Evolutionary conservation across 1,140 invertebrate species (phyloP).

Genomic region (Helicoverpa armigera): DNA sequence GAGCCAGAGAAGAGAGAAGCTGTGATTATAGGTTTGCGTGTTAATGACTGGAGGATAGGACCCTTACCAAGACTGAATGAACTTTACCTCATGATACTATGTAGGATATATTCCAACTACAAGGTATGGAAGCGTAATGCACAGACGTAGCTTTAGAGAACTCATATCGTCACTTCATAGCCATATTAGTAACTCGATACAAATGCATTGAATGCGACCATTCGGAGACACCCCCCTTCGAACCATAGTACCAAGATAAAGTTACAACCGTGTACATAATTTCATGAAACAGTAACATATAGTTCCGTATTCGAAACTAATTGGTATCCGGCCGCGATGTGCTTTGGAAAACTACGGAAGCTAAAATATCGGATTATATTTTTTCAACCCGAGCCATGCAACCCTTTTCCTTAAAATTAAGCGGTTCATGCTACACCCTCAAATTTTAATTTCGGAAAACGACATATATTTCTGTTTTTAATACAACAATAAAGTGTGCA

Average conservation of each 20-base stretch:
- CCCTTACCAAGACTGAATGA: slow-evolving; percentile 48
- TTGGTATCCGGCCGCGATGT: slow-evolving; percentile 70
- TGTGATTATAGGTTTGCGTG: slow-evolving; percentile 62
- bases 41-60: slow-evolving; percentile 74
- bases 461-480: slow-evolving; percentile 25
- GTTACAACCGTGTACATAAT: slow-evolving; percentile 53
- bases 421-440: slow-evolving; percentile 67
- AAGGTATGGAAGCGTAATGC: slow-evolving; percentile 24
- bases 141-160: slow-evolving; percentile 5
- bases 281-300: slow-evolving; percentile 55
- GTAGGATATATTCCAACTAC: slow-evolving; percentile 5
- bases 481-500: slow-evolving; percentile 60
- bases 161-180: slow-evolving; percentile 30
- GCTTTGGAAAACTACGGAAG: slow-evolving; percentile 74
- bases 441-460: slow-evolving; percentile 47
- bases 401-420: slow-evolving; percentile 60
- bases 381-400: slow-evolving; percentile 60
- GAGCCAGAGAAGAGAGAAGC: slow-evolving; percentile 63
- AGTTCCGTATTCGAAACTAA: slow-evolving; percentile 51
- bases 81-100: slow-evolving; percentile 43
- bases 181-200: slow-evolving; percentile 39
- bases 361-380: slow-evolving; percentile 43
- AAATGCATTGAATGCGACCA: slow-evolving; percentile 35
- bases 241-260: slow-evolving; percentile 48
- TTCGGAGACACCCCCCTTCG: slow-evolving; percentile 42